phyloP scores from a whole-genome alignment of 2,113 vertebrate species.

The Platysteira castanea region DNA sequence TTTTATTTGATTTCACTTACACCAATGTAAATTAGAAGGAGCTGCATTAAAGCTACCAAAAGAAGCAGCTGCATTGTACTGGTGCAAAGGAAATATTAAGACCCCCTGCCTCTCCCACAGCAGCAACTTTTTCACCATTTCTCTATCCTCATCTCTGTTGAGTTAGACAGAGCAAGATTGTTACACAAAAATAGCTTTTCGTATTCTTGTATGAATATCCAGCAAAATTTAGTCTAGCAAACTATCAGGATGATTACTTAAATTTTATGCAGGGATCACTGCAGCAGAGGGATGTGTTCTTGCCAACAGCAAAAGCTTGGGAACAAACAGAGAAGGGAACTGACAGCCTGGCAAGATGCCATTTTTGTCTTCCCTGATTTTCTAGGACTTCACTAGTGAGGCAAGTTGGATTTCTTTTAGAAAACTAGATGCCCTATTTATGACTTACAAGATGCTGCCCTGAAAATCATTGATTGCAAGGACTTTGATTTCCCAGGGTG shows the following conservation, averaged over 20 bases:
- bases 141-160: neutral
- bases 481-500: neutral
- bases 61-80: neutral
- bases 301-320: constrained; percentile 39
- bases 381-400: neutral
- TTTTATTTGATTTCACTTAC: constrained; percentile 63
- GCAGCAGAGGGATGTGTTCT: constrained; percentile 18
- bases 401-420: neutral
- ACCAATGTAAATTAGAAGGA: constrained; percentile 46
- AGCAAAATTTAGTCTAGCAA: constrained; percentile 38
- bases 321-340: neutral
- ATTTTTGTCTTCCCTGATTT: constrained; percentile 21
- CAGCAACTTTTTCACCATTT: neutral
- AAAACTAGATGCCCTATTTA: neutral
- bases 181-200: neutral
- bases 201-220: neutral
- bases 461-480: neutral
- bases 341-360: constrained; percentile 14
- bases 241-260: constrained; percentile 16
- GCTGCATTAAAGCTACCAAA: constrained; percentile 21
- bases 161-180: neutral
- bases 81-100: neutral
- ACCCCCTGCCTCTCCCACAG: neutral
- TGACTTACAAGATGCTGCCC: neutral
- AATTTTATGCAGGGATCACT: constrained; percentile 25